Percentiles rank a stretch among this genome's conserved stretches.
Conservation (phyloP, 2,797 vertebrate species). For the Apogon hyalosoma region DNA sequence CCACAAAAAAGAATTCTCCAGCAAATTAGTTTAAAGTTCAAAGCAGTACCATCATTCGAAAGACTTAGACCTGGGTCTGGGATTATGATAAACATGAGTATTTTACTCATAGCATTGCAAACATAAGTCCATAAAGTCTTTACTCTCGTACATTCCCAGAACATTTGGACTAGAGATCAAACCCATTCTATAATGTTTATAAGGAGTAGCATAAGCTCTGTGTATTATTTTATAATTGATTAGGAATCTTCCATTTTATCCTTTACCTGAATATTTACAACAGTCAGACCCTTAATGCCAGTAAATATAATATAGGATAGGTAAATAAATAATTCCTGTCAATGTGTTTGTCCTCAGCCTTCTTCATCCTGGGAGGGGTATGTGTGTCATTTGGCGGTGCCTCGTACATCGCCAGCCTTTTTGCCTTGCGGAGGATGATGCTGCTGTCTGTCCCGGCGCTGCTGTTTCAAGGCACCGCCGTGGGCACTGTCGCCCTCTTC, state of each 20-base stretch:
- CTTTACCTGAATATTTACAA: conserved; percentile 22
- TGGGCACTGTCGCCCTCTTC: conserved; percentile 85
- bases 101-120: too few species aligned
- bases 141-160: too few species aligned
- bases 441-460: conserved; percentile 85
- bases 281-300: background rate
- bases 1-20: too few species aligned
- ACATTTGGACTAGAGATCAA: too few species aligned
- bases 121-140: too few species aligned
- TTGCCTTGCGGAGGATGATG: conserved; percentile 87
- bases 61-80: too few species aligned
- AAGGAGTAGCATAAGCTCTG: too few species aligned
- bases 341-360: conserved; percentile 79
- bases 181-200: too few species aligned
- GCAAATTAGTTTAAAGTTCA: too few species aligned
- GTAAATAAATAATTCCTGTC: conserved; percentile 16
- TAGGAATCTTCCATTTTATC: background rate
- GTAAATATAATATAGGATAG: background rate
- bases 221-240: too few species aligned
- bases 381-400: conserved; percentile 88
- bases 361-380: conserved; percentile 90
- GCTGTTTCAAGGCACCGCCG: conserved; percentile 80
- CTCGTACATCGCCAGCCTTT: conserved; percentile 87
- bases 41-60: too few species aligned
- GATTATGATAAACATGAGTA: too few species aligned